Base-by-base conservation (phyloP, 2,113 vertebrate genomes). In the Columbina picui region DNA sequence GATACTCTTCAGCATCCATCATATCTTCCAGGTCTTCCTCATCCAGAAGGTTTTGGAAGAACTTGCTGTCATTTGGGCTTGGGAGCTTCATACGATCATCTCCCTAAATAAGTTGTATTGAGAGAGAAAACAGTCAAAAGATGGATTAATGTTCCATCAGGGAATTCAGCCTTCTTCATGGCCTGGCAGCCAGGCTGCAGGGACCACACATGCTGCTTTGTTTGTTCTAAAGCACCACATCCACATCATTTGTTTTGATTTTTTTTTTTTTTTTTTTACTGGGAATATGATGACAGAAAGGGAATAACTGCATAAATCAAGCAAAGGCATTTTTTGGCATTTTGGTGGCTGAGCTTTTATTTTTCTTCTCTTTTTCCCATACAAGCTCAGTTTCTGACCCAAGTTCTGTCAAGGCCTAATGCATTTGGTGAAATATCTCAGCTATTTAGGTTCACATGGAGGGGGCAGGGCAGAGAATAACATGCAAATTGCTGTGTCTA, bases 1-100 rank as follows among this genome's bases (percentile, higher is more conserved):
- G 97, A 76, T 99, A 99, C 93, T 99, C 99, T 70, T 99, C 99
- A 15, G 99, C 99, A 92, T 99, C 99, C 99, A 99, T 99, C 98
- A 99, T 98, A 76, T 99, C 99, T 82, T 99, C 98, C 64, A 99
- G 98, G 92, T 99, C 99, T 94, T 99, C 99, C 76, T 99, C 99
- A 73, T 99, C 99, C 34, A 99, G 97, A 29, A 99, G 98, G 92
- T 99, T 99, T 98, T 99, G 99, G 97, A 99, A 99, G 97, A 99
- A 99, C 97, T 99, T 99, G 98, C 99, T 99, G 98, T 99, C 99
- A 18, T 99, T 99, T 71, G 99, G 99, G 94, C 99, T 99, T 45
- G 99, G 99, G 29, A 99, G 98, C 96, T 99, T 99, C 99, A 99
- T 99, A 16, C 99, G 98, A 93, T 99, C 99, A 63, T 99, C 99